These are phyloP conservation scores for Hololepta plana DNA, from an alignment of 2,888 invertebrate genomes.

Conservation along the genomic window DNA sequence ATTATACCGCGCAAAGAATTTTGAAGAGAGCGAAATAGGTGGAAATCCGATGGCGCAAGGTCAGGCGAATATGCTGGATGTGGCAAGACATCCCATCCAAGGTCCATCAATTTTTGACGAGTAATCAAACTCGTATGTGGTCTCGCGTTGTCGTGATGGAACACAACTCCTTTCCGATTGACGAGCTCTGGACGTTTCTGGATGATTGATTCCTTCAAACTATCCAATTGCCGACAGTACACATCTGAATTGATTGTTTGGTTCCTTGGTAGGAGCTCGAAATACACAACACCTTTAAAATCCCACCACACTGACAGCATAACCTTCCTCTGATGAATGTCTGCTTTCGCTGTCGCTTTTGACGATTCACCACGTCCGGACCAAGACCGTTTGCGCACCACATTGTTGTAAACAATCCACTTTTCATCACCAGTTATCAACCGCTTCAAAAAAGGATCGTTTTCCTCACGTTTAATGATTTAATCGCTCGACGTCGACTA, in stretches of 20 bases:
- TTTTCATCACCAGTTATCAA: constrained; percentile 6
- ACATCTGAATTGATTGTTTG: constrained; percentile 10
- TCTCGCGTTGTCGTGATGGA: constrained; percentile 7
- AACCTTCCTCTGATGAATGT: constrained; percentile 9
- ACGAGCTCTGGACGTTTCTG: constrained; percentile 9
- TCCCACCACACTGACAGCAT: constrained; percentile 13
- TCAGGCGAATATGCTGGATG: background rate
- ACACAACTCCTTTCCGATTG: constrained; percentile 9
- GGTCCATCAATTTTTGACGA: constrained; percentile 2
- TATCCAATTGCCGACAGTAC: constrained; percentile 11
- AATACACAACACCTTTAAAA: constrained; percentile 11
- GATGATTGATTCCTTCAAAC: constrained; percentile 10
- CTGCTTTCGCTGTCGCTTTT: constrained; percentile 8
- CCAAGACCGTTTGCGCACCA: constrained; percentile 10
- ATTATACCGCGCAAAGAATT: background rate
- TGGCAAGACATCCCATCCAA: constrained; percentile 2
- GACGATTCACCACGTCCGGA: constrained; percentile 10
- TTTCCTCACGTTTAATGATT: background rate
- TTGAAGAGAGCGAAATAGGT: background rate
- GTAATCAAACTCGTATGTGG: background rate
- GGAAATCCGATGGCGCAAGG: background rate
- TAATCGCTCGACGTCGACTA: too few species aligned
- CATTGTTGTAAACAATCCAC: constrained; percentile 1
- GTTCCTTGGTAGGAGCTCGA: constrained; percentile 8
- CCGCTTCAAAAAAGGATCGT: constrained; percentile 11